phyloP scores from a whole-genome alignment of 2,888 invertebrate species.

The Melinaea marsaeus region DNA sequence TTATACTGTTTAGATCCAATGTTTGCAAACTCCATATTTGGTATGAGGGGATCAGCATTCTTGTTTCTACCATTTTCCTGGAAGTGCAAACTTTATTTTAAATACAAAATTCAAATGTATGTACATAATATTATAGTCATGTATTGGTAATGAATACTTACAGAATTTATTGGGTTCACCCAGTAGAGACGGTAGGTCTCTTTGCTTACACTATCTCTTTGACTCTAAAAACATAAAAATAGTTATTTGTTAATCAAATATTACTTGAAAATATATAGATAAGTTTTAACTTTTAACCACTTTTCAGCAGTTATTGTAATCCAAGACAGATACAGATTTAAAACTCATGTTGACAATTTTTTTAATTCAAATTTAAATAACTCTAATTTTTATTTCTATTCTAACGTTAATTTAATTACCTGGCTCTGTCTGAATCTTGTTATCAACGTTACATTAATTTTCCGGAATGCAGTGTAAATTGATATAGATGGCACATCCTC shows the following conservation, averaged over 20 bases:
- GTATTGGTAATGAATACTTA: slow-evolving; percentile 41
- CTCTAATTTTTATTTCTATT: no score
- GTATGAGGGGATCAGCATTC: slow-evolving; percentile 58
- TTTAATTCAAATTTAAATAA: no score
- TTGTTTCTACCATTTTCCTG: slow-evolving; percentile 52
- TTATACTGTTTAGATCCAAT: slow-evolving; percentile 56
- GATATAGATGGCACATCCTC: slow-evolving; percentile 66
- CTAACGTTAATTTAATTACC: slow-evolving; percentile 39
- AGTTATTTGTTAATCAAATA: not conserved
- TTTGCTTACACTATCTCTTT: slow-evolving; percentile 40
- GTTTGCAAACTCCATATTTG: slow-evolving; percentile 59
- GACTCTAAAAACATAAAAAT: slow-evolving; percentile 40
- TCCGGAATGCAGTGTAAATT: slow-evolving; percentile 62
- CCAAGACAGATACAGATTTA: no score
- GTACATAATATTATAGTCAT: slow-evolving; percentile 2
- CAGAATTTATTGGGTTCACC: slow-evolving; percentile 57
- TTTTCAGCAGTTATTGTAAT: no score
- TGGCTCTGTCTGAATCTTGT: slow-evolving; percentile 57
- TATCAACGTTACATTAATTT: slow-evolving; percentile 51
- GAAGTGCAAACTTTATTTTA: slow-evolving; percentile 21
- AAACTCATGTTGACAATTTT: no score
- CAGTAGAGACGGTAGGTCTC: slow-evolving; percentile 53
- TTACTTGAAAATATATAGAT: not conserved
- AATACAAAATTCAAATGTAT: not conserved
- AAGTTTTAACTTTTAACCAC: no score